phyloP scores from a whole-genome alignment of 2,113 vertebrate genomes.

The Stigmatopora argus region DNA sequence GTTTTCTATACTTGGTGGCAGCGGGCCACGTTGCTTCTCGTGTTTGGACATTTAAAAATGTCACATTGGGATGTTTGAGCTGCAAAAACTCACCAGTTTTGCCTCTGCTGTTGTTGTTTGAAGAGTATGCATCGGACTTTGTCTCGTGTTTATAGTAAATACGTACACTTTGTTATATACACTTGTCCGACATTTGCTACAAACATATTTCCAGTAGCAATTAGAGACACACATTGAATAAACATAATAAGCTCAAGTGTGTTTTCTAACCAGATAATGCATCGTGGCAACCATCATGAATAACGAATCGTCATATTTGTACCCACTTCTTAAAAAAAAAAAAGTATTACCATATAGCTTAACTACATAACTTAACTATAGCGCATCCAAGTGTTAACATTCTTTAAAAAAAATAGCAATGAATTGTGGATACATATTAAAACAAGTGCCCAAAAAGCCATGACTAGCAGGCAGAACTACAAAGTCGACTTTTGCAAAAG shows the following conservation, averaged over 20 bases:
- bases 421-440: not conserved
- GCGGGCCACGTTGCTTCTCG: constrained; percentile 25
- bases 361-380: too few species aligned
- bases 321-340: too few species aligned
- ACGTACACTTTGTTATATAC: not conserved
- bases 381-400: too few species aligned
- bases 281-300: too few species aligned
- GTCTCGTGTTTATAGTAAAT: not conserved
- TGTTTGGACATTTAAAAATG: not conserved
- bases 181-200: not conserved
- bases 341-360: too few species aligned
- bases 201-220: not conserved
- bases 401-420: too few species aligned
- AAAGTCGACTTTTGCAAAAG: not conserved
- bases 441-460: not conserved
- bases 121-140: too few species aligned
- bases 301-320: too few species aligned
- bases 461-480: not conserved
- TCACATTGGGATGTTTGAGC: not conserved
- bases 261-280: not conserved
- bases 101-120: too few species aligned
- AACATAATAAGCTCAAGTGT: not conserved
- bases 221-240: not conserved
- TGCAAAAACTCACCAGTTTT: too few species aligned
- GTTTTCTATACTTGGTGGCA: constrained; percentile 37